Evolutionary conservation across 2,797 vertebrate genomes (phyloP).

Genomic region (Chloroceryle amazona): DNA sequence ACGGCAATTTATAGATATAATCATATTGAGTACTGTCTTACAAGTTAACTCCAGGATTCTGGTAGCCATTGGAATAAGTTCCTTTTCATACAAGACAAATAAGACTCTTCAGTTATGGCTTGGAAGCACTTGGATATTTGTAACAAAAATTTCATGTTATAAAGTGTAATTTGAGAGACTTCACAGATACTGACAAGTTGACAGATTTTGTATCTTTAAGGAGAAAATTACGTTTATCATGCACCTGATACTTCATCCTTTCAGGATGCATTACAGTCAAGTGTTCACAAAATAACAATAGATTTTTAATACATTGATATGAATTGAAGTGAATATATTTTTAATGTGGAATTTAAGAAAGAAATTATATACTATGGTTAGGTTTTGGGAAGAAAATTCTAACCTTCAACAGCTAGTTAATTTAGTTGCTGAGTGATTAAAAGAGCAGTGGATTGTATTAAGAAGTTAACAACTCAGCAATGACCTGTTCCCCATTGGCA

Average conservation of each 20-base stretch:
- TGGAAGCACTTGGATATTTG: not conserved
- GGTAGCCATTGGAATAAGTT: not conserved
- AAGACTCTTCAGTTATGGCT: not conserved
- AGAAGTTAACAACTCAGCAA: constrained; percentile 67
- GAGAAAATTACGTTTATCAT: not conserved
- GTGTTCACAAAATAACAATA: not conserved
- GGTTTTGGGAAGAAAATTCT: not conserved
- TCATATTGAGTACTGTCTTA: not conserved
- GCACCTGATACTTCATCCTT: not conserved
- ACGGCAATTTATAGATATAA: not conserved
- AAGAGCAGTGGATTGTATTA: constrained; percentile 55
- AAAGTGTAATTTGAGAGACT: not conserved
- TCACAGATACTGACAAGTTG: not conserved
- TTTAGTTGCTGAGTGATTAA: constrained; percentile 60
- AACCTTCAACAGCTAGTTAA: constrained; percentile 38
- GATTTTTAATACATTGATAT: not conserved
- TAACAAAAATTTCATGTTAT: not conserved
- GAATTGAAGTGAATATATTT: not conserved
- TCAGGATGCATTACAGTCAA: not conserved
- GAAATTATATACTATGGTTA: not conserved
- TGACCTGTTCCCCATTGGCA: constrained; percentile 49
- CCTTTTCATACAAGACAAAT: not conserved
- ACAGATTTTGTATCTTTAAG: not conserved
- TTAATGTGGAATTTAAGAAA: not conserved
- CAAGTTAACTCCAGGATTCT: not conserved